phyloP scores from a whole-genome alignment of 2,113 vertebrate genomes.

The Tachysurus fulvidraco region DNA sequence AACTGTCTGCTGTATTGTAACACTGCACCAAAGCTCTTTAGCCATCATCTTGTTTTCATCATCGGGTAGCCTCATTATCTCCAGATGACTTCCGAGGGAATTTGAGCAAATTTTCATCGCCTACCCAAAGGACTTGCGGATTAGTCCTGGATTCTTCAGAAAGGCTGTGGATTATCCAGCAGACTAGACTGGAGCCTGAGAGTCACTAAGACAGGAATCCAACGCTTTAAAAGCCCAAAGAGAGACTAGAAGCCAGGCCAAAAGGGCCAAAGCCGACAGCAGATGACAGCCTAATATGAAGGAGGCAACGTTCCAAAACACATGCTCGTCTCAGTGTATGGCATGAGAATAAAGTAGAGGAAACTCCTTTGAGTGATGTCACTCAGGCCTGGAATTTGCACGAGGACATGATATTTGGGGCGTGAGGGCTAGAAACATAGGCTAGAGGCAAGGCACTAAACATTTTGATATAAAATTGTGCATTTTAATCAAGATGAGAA shows the following conservation, averaged over 20 bases:
- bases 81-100: conserved; percentile 37
- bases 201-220: conserved; percentile 26
- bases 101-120: conserved; percentile 47
- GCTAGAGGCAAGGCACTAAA: not conserved
- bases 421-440: not conserved
- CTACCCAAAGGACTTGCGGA: conserved; percentile 23
- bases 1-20: conserved; percentile 23
- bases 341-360: conserved; percentile 4
- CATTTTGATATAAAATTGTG: not conserved
- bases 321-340: conserved; percentile 26
- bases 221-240: not conserved
- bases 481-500: conserved; percentile 23
- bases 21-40: conserved; percentile 25
- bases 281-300: conserved; percentile 32
- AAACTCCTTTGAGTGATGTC: conserved; percentile 38
- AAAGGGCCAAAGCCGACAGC: conserved; percentile 14
- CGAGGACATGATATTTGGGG: conserved; percentile 18
- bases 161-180: conserved; percentile 45
- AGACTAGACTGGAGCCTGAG: conserved; percentile 28
- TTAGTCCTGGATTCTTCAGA: conserved; percentile 48
- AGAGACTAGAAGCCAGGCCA: conserved; percentile 12
- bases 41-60: conserved; percentile 46
- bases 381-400: conserved; percentile 37
- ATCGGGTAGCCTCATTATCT: conserved; percentile 44
- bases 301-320: conserved; percentile 32